Percentiles rank a stretch among this genome's conserved stretches.
phyloP scores from a whole-genome alignment of 2,797 vertebrate genomes.

The Triplophysa yarkandensis region DNA sequence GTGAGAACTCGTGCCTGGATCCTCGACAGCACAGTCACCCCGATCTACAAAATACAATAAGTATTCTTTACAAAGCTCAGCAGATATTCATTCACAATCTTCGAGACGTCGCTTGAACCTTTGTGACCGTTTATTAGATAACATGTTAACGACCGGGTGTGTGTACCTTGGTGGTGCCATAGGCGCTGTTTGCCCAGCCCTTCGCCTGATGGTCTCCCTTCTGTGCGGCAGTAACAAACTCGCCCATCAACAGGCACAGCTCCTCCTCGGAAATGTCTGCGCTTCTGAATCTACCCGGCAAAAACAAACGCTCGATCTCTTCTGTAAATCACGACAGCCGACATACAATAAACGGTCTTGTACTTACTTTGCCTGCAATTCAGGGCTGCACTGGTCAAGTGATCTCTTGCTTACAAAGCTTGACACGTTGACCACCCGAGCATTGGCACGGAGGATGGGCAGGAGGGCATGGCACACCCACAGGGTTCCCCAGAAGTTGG shows the following conservation, averaged over 20 bases:
- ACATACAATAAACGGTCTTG: background rate
- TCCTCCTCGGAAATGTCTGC: slow-evolving; percentile 60
- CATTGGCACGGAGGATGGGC: slow-evolving; percentile 57
- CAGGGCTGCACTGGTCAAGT: slow-evolving; percentile 57
- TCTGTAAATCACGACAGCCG: background rate
- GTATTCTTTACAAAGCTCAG: background rate
- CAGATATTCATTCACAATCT: background rate
- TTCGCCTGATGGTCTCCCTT: slow-evolving; percentile 53
- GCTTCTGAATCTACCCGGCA: slow-evolving; percentile 49
- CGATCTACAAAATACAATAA: slow-evolving; percentile 52
- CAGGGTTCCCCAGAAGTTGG: slow-evolving; percentile 65
- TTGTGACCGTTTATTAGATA: background rate
- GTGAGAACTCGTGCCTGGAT: slow-evolving; percentile 61
- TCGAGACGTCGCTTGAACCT: background rate
- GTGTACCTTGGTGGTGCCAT: slow-evolving; percentile 57
- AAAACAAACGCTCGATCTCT: background rate
- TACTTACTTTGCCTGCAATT: slow-evolving; percentile 60
- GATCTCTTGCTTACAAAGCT: slow-evolving; percentile 60
- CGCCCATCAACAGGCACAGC: slow-evolving; percentile 58
- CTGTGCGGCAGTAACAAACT: slow-evolving; percentile 61
- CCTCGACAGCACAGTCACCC: slow-evolving; percentile 59
- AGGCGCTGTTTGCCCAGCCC: slow-evolving; percentile 62
- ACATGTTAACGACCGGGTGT: background rate
- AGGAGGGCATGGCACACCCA: slow-evolving; percentile 58
- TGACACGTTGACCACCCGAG: slow-evolving; percentile 63